Base-by-base conservation (phyloP, 2,113 vertebrate species). In the Periophthalmodon schlosseri region DNA sequence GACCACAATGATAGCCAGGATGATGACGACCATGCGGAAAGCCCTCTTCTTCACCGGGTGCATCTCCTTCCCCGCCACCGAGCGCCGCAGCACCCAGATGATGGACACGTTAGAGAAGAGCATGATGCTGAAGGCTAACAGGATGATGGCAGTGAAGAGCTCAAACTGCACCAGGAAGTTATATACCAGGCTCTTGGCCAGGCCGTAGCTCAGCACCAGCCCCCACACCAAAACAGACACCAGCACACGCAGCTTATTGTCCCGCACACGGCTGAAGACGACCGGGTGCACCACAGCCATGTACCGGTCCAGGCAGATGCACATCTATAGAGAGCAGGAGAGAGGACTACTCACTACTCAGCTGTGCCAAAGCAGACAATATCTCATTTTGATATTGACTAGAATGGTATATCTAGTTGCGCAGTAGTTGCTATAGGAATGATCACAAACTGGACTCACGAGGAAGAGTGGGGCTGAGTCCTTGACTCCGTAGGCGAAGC, bases 11-110 rank as follows among this genome's bases (percentile, higher is more conserved):
- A 94, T 94, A 56, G 47, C 87, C 73, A 94, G 83, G 39, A 91
- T 80, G 66, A 82, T 91, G 56, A 93, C 34, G 71, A 94, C 92
- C 77, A 90, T 94, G 63, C 80, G 91, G 6, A 94, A 87, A 28
- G 93, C 93, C 69, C 68, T 93, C 80, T 89, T 93, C 90, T 94
- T 94, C 57, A 91, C 90, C 0, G 93, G 94, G 70, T 93, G 91
- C 90, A 94, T 93, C 74, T 39, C 71, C 72, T 93, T 94, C 21
- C 94, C 93, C 0, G 64, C 77, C 36, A 94, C 92, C 0, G 91
- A 92, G 23, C 84, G 89, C 7, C 93, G 85, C 33, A 94, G 89
- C 1, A 83, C 88, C 93, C 92, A 94, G 77, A 94, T 89, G 82
- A 94, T 34, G 3, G 93, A 92, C 52, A 91, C 46, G 76, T 94